Evolutionary conservation across 2,113 vertebrate species (phyloP), one percentile per base, ranked within the genome.

Genomic region (Oostethus manadensis): DNA sequence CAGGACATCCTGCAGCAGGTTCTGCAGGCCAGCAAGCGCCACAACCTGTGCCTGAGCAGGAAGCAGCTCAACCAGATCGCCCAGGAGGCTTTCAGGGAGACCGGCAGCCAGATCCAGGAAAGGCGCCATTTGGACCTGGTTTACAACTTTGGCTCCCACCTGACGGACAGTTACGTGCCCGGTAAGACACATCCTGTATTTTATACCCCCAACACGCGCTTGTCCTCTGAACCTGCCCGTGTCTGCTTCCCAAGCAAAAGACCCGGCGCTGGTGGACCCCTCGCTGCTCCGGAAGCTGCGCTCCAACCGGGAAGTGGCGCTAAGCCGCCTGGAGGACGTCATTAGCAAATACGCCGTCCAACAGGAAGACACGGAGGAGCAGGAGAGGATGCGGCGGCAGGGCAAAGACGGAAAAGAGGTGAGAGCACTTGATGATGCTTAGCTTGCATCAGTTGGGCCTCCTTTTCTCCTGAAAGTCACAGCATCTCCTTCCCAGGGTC

Each of bases 71-170:
- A 81, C 45, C 86, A 87, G 64, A 87, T 96, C 43, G 91, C 94
- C 1, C 90, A 92, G 61, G 93, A 94, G 11, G 92, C 91, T 45
- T 97, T 97, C 84, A 87, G 90, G 0, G 93, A 96, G 2, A 92
- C 92, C 0, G 93, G 93, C 1, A 88, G 88, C 63, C 73, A 69
- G 8, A 81, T 96, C 15, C 93, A 97, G 85, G 89, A 96, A 16
- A 68, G 94, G 0, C 88, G 94, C 0, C 93, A 93, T 64, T 87
- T 93, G 0, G 94, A 96, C 73, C 86, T 95, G 73, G 88, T 94
- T 42, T 97, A 92, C 75, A 97, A 97, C 85, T 98, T 97, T 0
- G 95, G 95, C 2, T 94, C 91, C 1, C 91, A 92, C 42, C 91
- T 97, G 17, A 97, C 95, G 0, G 94, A 97, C 43, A 0, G 58